These are phyloP conservation scores for Falco novaeseelandiae DNA, from an alignment of 2,797 vertebrate genomes.

Conservation along the genomic window DNA sequence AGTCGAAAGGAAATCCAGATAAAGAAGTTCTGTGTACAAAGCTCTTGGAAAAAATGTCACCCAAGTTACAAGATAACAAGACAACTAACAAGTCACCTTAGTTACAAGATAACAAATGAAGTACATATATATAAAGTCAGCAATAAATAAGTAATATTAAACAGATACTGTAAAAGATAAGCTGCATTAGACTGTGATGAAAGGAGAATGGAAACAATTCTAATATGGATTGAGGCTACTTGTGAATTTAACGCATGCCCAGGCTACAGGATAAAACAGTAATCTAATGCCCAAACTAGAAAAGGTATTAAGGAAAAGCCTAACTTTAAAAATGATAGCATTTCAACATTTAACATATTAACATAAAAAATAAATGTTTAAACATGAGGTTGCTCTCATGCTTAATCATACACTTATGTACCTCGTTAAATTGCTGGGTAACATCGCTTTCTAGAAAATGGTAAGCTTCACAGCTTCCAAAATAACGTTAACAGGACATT, in stretches of 20 bases:
- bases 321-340: not conserved
- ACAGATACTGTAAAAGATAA: not conserved
- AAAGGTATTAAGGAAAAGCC: not conserved
- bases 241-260: not conserved
- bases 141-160: not conserved
- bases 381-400: not conserved
- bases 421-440: not conserved
- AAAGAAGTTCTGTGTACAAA: not conserved
- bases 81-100: no score
- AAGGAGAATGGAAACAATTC: not conserved
- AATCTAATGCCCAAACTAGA: not conserved
- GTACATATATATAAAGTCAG: not conserved
- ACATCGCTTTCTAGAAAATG: not conserved
- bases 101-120: not conserved
- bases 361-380: not conserved
- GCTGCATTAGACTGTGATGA: not conserved
- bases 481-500: not conserved
- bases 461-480: not conserved
- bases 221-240: not conserved
- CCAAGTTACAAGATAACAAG: not conserved
- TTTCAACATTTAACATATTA: not conserved
- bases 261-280: not conserved
- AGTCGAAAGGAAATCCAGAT: not conserved
- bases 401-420: not conserved
- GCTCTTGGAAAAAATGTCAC: not conserved